A percentile compares a stretch with the other conserved stretches of the same genome.
phyloP scores from a whole-genome alignment of 2,888 invertebrate genomes.

The Cerastis rubricosa region DNA sequence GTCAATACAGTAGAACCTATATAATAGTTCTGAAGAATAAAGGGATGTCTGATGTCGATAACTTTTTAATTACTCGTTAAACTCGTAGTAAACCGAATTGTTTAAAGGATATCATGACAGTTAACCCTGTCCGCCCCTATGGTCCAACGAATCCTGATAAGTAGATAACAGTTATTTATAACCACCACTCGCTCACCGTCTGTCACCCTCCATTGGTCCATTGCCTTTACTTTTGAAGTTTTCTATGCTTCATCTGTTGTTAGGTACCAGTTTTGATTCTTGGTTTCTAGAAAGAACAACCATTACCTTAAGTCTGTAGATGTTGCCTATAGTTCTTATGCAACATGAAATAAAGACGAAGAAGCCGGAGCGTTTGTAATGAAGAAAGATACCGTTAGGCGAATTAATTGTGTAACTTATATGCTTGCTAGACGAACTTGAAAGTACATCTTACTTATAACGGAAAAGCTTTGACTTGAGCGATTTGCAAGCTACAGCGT shows the following conservation, averaged over 20 bases:
- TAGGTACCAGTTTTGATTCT: too few species aligned
- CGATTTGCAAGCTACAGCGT: conserved; percentile 13
- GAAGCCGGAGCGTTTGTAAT: conserved; percentile 16
- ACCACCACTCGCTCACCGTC: conserved; percentile 74
- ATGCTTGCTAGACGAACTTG: conserved; percentile 23
- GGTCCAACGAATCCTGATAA: conserved; percentile 76
- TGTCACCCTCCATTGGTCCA: conserved; percentile 71
- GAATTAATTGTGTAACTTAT: conserved; percentile 38
- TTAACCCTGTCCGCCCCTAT: conserved; percentile 78
- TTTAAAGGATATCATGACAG: conserved; percentile 47
- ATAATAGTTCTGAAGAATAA: background rate
- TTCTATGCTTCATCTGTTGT: conserved; percentile 63
- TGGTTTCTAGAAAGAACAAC: background rate
- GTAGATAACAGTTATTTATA: conserved; percentile 84
- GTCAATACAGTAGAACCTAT: background rate
- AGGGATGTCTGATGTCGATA: background rate
- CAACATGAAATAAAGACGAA: conserved; percentile 7
- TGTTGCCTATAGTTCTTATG: conserved; percentile 1
- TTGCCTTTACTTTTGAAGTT: conserved; percentile 55
- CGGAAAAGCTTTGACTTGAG: conserved; percentile 26
- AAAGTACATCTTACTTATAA: conserved; percentile 31
- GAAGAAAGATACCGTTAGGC: conserved; percentile 22
- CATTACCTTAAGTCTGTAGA: background rate
- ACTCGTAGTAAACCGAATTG: conserved; percentile 22
- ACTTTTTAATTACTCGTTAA: conserved; percentile 30